These are phyloP conservation scores for Mastomys natalensis DNA, from an alignment of 2,113 vertebrate species.

Conservation along the genomic window DNA sequence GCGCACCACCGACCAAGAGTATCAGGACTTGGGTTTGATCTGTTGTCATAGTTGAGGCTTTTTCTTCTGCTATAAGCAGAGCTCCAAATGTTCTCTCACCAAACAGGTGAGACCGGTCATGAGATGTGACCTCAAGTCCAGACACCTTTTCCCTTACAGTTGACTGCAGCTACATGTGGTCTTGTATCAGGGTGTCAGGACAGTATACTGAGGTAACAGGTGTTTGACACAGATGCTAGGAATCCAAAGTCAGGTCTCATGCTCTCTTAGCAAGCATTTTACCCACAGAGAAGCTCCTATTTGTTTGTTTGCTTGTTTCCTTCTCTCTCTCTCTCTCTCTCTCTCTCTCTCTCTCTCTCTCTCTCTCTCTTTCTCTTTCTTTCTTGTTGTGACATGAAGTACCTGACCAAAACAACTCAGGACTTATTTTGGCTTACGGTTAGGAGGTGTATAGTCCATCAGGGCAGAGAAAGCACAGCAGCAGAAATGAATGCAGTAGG, in stretches of 20 bases:
- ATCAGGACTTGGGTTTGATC: not conserved
- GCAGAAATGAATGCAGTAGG: not conserved
- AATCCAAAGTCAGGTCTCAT: not conserved
- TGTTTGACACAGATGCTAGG: not conserved
- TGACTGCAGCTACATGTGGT: not conserved
- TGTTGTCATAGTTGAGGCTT: too few relatives aligned
- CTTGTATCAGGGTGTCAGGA: not conserved
- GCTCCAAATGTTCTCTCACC: not conserved
- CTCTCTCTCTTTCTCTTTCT: not conserved
- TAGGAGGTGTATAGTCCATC: not conserved
- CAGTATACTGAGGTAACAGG: not conserved
- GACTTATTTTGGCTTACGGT: not conserved
- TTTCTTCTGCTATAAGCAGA: not conserved
- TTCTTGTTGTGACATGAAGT: not conserved
- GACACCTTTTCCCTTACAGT: not conserved
- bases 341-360: too few relatives aligned
- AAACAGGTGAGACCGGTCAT: not conserved
- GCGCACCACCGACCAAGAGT: not conserved
- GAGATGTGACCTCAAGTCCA: not conserved
- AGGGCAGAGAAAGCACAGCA: not conserved
- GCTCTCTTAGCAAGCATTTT: not conserved
- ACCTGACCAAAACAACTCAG: not conserved
- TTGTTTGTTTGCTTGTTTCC: not conserved
- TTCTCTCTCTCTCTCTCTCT: fast-evolving
- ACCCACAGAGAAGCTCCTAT: not conserved